phyloP scores from a whole-genome alignment of 2,888 invertebrate genomes.

The Ypsolopha scabrella region DNA sequence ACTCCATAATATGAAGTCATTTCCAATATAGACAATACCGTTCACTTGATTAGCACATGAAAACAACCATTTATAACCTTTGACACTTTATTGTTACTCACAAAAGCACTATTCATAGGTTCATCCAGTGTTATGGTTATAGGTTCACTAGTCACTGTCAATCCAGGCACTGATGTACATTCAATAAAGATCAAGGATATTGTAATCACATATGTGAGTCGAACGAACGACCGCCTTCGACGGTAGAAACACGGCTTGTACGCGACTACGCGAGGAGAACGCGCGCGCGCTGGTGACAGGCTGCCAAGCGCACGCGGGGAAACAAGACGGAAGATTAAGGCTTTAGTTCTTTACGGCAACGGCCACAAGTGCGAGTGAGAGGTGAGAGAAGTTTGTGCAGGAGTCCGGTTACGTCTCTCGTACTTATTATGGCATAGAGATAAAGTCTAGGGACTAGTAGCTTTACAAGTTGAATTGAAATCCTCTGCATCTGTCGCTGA shows the following conservation, averaged over 20 bases:
- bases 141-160: slow-evolving; percentile 8
- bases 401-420: slow-evolving; percentile 59
- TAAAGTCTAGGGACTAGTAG: slow-evolving; percentile 35
- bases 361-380: slow-evolving; percentile 37
- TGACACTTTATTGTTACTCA: slow-evolving; percentile 35
- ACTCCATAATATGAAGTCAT: slow-evolving; percentile 35
- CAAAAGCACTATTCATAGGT: slow-evolving; percentile 7
- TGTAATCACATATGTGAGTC: slow-evolving; percentile 4
- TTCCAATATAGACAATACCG: slow-evolving; percentile 37
- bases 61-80: slow-evolving; percentile 38
- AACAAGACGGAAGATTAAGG: slow-evolving; percentile 48
- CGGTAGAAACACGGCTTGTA: slow-evolving; percentile 47
- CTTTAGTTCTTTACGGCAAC: slow-evolving; percentile 37
- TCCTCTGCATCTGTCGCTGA: slow-evolving; percentile 12
- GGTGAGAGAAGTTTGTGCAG: slow-evolving; percentile 43
- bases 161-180: neutral
- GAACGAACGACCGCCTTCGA: slow-evolving; percentile 21
- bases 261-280: slow-evolving; percentile 21
- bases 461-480: slow-evolving; percentile 30
- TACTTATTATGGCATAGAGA: slow-evolving; percentile 39
- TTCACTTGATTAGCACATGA: slow-evolving; percentile 45
- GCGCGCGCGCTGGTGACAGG: slow-evolving; percentile 38
- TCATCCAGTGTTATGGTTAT: neutral
- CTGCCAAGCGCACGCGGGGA: slow-evolving; percentile 39
- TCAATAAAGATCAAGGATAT: slow-evolving; percentile 6